phyloP scores from a whole-genome alignment of 2,888 invertebrate species.

The Priocnemis perturbator region DNA sequence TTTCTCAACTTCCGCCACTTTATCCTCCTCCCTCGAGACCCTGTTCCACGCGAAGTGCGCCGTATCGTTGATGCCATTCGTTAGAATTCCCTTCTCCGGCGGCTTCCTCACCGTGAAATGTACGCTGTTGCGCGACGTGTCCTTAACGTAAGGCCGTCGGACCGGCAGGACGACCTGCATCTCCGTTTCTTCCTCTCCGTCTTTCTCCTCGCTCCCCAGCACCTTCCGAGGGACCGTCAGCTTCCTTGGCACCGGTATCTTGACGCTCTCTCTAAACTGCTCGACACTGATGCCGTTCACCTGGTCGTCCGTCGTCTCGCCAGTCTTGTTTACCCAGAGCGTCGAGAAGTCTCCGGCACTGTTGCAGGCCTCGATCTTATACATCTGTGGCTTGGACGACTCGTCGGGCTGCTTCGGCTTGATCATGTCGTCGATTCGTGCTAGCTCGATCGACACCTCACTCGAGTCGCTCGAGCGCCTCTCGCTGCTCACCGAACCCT shows the following conservation, averaged over 20 bases:
- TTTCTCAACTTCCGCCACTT: constrained; percentile 60
- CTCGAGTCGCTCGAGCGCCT: constrained; percentile 23
- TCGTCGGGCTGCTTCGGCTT: constrained; percentile 7
- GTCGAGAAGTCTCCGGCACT: constrained; percentile 70
- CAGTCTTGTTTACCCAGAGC: constrained; percentile 51
- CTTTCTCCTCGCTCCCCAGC: constrained; percentile 2
- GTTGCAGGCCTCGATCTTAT: constrained; percentile 69
- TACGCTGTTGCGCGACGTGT: constrained; percentile 68
- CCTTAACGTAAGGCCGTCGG: constrained; percentile 65
- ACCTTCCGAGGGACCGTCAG: neutral
- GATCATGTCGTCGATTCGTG: constrained; percentile 13
- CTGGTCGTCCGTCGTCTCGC: constrained; percentile 25
- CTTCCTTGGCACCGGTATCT: constrained; percentile 62
- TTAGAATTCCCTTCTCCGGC: constrained; percentile 71
- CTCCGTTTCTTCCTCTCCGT: constrained; percentile 46
- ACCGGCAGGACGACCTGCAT: constrained; percentile 66
- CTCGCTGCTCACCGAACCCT: constrained; percentile 9
- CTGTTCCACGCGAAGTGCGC: constrained; percentile 7
- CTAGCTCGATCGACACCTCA: constrained; percentile 35
- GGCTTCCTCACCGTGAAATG: constrained; percentile 65
- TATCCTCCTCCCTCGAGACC: constrained; percentile 66
- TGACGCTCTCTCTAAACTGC: constrained; percentile 68
- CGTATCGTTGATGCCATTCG: constrained; percentile 12
- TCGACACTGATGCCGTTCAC: constrained; percentile 41
- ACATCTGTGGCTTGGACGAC: constrained; percentile 42